Evolutionary conservation across 2,797 vertebrate genomes (phyloP), one percentile per base, ranked within the genome.

Genomic region (Carcharodon carcharias): DNA sequence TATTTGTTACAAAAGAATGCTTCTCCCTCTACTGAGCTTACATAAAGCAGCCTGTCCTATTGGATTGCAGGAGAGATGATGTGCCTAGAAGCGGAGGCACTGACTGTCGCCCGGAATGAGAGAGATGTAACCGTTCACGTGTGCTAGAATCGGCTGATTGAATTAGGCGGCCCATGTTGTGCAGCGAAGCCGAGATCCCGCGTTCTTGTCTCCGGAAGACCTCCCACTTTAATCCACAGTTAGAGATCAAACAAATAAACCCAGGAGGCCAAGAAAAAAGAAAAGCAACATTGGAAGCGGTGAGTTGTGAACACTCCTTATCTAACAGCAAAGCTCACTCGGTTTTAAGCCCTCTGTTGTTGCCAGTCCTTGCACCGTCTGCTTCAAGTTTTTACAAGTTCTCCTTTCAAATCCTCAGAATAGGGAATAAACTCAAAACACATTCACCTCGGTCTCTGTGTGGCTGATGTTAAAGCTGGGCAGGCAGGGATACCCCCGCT

Each of bases 71-170:
- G 97, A 96, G 0, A 26, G 1, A 35, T 21, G 82, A 96, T 65
- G n/a, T 9, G 0, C 50, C 50, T 96, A 67, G 73, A 80, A 96
- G 96, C 96, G 45, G 95, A 87, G 96, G 96, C 96, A 93, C 96
- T 56, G 12, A 4, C 96, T 96, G 96, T 96, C 97, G 95, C 91
- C 3, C 1, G 95, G 96, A 97, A 97, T 96, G 61, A 97, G 80
- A 26, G 96, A 94, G 40, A 96, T 89, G 40, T 67, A 85, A 7
- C 65, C 71, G 93, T 97, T 97, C 45, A 31, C 0, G 65, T 40
- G 96, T 26, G 96, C 96, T 21, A 6, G 87, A 96, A 95, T 96
- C 96, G 0, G 95, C 96, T 67, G 96, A 95, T 56, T 96, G 97
- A 82, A 96, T 0, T 3, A n/a, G 96, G 6, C 58, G 35, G 91